Percentiles rank a stretch among this genome's conserved stretches.
Conservation (phyloP, 2,113 vertebrate genomes). For the Astur gentilis region DNA sequence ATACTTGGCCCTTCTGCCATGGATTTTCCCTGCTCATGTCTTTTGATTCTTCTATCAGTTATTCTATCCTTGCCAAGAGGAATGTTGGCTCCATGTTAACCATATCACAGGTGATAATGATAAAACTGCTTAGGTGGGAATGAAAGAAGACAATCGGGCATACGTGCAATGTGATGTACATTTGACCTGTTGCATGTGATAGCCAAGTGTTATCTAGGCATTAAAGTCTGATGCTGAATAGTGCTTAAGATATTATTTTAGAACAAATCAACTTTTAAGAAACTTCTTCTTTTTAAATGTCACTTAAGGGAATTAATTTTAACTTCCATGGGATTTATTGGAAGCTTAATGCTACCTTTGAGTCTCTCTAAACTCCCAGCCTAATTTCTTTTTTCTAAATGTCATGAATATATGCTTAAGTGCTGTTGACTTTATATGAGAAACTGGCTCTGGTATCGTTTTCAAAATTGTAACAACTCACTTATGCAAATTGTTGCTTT, state of each 20-base stretch:
- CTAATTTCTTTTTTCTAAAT: not conserved
- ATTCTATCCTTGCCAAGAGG: not conserved
- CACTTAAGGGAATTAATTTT: not conserved
- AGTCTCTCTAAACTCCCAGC: not conserved
- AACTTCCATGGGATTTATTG: not conserved
- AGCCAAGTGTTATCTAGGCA: not conserved
- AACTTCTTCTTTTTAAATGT: not conserved
- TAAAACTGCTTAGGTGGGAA: not conserved
- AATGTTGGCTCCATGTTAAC: not conserved
- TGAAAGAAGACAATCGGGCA: not conserved
- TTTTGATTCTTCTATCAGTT: not conserved
- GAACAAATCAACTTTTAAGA: not conserved
- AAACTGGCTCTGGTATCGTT: not conserved
- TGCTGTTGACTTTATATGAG: not conserved
- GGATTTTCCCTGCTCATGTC: not conserved
- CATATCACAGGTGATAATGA: not conserved
- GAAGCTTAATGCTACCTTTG: not conserved
- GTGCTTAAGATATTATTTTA: not conserved
- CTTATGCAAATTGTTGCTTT: not conserved
- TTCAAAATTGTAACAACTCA: not conserved
- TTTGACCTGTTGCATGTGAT: not conserved
- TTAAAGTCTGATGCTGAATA: not conserved
- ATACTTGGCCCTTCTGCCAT: not conserved
- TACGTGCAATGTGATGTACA: fast-evolving
- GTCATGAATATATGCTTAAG: not conserved